Evolutionary conservation across 2,113 vertebrate species (phyloP).

Genomic region (Passer domesticus): DNA sequence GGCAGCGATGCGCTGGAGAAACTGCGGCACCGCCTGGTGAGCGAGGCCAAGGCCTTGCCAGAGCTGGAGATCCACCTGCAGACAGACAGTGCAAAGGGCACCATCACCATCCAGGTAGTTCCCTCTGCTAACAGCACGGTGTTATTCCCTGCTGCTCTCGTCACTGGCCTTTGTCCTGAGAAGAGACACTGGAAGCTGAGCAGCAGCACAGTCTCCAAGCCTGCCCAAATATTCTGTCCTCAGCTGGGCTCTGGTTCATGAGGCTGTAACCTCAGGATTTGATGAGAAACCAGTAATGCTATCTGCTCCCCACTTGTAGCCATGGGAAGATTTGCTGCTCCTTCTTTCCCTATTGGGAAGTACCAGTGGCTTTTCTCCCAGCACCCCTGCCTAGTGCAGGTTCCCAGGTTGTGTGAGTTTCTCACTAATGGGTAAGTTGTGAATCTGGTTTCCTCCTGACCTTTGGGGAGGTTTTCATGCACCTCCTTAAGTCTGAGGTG

Average conservation of each 20-base stretch:
- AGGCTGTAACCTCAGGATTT: neutral
- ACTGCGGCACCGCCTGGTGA: constrained; percentile 84
- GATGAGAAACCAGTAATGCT: neutral
- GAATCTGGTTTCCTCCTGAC: neutral
- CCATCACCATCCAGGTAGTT: constrained; percentile 92
- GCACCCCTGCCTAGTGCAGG: neutral
- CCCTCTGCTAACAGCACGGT: neutral
- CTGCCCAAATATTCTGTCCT: neutral
- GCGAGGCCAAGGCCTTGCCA: constrained; percentile 76
- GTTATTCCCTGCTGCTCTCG: neutral
- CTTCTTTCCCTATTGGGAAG: neutral
- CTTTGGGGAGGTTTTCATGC: neutral
- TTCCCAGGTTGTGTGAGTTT: neutral
- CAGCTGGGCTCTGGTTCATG: neutral
- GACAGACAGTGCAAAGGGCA: constrained; percentile 83
- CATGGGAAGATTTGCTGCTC: neutral
- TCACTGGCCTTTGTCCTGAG: neutral
- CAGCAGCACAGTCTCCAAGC: neutral
- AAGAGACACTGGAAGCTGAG: neutral
- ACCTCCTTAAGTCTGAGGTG: neutral
- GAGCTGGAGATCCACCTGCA: constrained; percentile 95
- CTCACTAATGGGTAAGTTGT: neutral
- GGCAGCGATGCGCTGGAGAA: constrained; percentile 95
- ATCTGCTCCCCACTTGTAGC: neutral
- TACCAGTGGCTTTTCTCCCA: neutral